Evolutionary conservation across 2,888 invertebrate species (phyloP).

Genomic region (Ophion obscuratus): DNA sequence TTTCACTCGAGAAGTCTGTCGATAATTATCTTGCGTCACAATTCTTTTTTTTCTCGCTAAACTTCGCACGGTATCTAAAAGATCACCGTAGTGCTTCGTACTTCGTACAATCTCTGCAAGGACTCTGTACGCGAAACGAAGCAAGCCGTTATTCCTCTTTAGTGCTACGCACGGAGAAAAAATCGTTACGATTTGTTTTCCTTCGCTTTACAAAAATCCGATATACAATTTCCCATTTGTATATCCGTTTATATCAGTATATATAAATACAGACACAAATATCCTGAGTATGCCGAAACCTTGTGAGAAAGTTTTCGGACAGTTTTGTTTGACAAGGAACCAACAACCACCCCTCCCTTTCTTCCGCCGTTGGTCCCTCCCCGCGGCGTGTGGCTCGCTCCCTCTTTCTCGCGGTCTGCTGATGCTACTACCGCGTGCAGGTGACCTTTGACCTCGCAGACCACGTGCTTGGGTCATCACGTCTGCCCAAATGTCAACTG

Average conservation of each 20-base stretch:
- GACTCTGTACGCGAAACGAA: conserved; percentile 61
- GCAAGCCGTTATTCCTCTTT: conserved; percentile 59
- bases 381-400: not conserved
- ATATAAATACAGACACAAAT: not conserved
- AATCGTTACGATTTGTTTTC: conserved; percentile 31
- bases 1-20: not conserved
- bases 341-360: conserved; percentile 43
- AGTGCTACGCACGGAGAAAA: conserved; percentile 51
- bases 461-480: conserved; percentile 69
- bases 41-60: conserved; percentile 25
- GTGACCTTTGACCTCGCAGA: conserved; percentile 64
- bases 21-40: conserved; percentile 7
- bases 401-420: conserved; percentile 40
- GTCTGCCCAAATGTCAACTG: conserved; percentile 85
- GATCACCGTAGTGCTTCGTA: conserved; percentile 35
- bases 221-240: not conserved
- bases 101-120: conserved; percentile 59
- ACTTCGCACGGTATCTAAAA: conserved; percentile 33
- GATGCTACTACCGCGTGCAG: conserved; percentile 37
- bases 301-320: conserved; percentile 5
- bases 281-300: conserved; percentile 8
- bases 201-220: conserved; percentile 10
- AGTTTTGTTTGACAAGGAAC: conserved; percentile 22
- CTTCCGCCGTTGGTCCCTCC: conserved; percentile 1
- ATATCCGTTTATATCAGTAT: not conserved